Evolutionary conservation across 2,797 vertebrate genomes (phyloP).

Genomic region (Epinephelus coioides): DNA sequence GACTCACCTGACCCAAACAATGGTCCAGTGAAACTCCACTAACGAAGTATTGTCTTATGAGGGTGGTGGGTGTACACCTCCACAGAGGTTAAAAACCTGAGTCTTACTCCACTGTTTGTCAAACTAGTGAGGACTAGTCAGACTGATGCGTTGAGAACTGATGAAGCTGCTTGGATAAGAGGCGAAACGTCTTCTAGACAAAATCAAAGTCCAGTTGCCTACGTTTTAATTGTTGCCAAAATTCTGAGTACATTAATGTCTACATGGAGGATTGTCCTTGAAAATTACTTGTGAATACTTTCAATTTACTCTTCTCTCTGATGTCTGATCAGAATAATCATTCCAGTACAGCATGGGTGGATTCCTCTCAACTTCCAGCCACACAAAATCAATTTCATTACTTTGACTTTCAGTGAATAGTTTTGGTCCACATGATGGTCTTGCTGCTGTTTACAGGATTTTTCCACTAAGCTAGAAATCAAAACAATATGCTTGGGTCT

Average conservation of each 20-base stretch:
- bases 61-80: too few species aligned
- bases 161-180: too few species aligned
- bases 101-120: too few species aligned
- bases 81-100: too few species aligned
- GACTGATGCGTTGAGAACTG: too few species aligned
- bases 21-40: too few species aligned
- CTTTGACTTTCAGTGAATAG: not conserved
- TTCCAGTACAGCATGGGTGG: constrained; percentile 9
- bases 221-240: too few species aligned
- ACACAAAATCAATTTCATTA: constrained; percentile 17
- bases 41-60: too few species aligned
- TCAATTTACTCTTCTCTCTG: constrained; percentile 17
- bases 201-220: too few species aligned
- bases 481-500: constrained; percentile 3
- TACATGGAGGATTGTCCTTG: not conserved
- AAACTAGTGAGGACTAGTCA: too few species aligned
- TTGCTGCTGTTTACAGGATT: not conserved
- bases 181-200: too few species aligned
- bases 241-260: not conserved
- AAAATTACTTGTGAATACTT: constrained; percentile 4
- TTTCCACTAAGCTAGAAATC: constrained; percentile 1
- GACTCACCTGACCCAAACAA: too few species aligned
- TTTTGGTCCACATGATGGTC: constrained; percentile 8
- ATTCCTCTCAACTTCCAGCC: constrained; percentile 5
- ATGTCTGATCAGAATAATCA: constrained; percentile 8